Percentiles rank a stretch among this genome's conserved stretches.
These are phyloP conservation scores for Sminthurides bifidus DNA, from an alignment of 1,140 invertebrate genomes.

Conservation along the genomic window DNA sequence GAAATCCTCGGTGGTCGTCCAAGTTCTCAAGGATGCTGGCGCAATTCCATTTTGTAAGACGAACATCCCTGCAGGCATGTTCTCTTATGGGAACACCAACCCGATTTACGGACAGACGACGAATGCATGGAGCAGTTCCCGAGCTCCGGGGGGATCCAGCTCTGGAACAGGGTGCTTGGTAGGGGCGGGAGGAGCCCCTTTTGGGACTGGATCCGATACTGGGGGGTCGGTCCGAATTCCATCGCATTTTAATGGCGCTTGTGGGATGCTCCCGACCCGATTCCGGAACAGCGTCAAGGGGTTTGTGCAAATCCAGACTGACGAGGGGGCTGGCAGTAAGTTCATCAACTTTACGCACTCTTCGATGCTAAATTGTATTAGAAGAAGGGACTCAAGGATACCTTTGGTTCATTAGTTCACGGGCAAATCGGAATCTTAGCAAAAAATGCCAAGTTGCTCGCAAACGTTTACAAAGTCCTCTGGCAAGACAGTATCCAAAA, in stretches of 20 bases:
- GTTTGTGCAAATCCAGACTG: too few relatives aligned
- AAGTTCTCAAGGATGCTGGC: constrained; percentile 32
- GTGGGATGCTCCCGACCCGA: constrained; percentile 13
- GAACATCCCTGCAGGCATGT: constrained; percentile 10
- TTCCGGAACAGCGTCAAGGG: constrained; percentile 4
- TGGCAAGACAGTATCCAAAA: constrained; percentile 4
- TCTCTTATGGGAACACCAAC: constrained; percentile 20
- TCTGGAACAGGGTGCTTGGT: constrained; percentile 33
- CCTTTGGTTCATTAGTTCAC: too few relatives aligned
- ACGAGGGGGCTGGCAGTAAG: too few relatives aligned
- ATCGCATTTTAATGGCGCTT: constrained; percentile 16
- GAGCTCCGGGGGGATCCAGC: constrained; percentile 28
- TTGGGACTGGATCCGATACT: constrained; percentile 40
- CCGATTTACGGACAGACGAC: constrained; percentile 30
- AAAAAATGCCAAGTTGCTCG: constrained; percentile 14
- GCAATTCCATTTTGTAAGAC: constrained; percentile 39
- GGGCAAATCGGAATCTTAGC: constrained; percentile 28
- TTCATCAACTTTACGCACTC: too few relatives aligned
- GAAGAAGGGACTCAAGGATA: too few relatives aligned
- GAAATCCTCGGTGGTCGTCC: constrained; percentile 34
- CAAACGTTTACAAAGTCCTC: constrained; percentile 14
- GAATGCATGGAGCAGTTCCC: constrained; percentile 19
- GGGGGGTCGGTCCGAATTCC: constrained; percentile 32
- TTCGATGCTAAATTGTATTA: too few relatives aligned
- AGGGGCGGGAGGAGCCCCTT: constrained; percentile 21